Base-by-base conservation (phyloP, 2,113 vertebrate species). In the Dromaius novaehollandiae region DNA sequence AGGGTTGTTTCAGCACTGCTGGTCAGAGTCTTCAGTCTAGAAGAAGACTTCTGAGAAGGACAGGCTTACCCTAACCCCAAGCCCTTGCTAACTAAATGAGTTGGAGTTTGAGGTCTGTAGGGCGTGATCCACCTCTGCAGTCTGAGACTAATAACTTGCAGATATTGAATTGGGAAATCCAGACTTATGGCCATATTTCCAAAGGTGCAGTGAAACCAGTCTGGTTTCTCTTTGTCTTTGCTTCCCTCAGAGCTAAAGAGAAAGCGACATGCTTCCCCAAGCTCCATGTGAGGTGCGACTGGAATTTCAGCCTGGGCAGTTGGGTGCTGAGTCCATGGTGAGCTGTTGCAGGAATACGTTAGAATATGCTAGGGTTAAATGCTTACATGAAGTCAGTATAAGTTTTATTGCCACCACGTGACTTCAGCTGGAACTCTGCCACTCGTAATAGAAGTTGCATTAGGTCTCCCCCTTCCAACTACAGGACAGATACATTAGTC, bases 401-500 rank as follows among this genome's bases (percentile, higher is more conserved):
- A 90, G 95, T 95, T 95, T 97, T 93, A 96, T 97, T 95, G 95
- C 96, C 94, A 96, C 92, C 97, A 95, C 82, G 88, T 97, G 94
- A 89, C 86, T 95, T 92, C 89, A 93, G 96, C 94, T 97, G 97
- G 95, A 96, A 96, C 95, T 98, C 96, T 97, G 97, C 97, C 96
- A 90, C 75, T 96, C 9, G 44, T 95, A 96, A 96, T 94, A 97
- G 97, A 97, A 97, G 97, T 96, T 96, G 93, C 96, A 96, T 96
- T 97, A 98, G 96, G 91, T 95, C 95, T 95, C 88, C 92, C 80
- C 86, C 63, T 32, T 95, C 96, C 92, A 96, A 96, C 95, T 97
- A 73, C 96, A 97, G 96, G 97, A 95, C 86, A 96, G 94, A 98
- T 98, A 97, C 98, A 98, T 98, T 97, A 95, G 98, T 97, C 98